Evolutionary conservation across 2,888 invertebrate genomes (phyloP).

Genomic region (Spodoptera picta): DNA sequence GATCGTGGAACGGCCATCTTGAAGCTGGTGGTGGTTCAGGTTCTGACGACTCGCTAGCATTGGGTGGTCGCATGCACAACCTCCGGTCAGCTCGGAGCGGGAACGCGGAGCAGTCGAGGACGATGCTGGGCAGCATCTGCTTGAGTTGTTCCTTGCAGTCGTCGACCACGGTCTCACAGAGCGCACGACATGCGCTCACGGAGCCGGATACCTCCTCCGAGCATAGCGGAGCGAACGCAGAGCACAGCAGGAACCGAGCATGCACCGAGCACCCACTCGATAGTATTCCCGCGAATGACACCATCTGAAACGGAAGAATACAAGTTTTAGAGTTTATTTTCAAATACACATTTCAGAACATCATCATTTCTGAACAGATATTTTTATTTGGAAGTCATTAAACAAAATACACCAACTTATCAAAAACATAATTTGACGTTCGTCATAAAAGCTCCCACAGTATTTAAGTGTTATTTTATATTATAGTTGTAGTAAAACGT

Average conservation of each 20-base stretch:
- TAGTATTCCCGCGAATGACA: conserved; percentile 91
- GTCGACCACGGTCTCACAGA: conserved; percentile 93
- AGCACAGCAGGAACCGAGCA: conserved; percentile 95
- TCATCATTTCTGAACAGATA: neutral
- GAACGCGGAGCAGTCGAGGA: conserved; percentile 93
- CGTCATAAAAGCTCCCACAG: conserved; percentile 20
- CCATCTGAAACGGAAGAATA: conserved; percentile 89
- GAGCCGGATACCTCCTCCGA: conserved; percentile 95
- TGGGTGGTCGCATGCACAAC: conserved; percentile 93
- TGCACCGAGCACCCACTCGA: conserved; percentile 94
- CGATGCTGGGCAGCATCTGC: conserved; percentile 92
- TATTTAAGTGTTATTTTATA: conserved; percentile 39
- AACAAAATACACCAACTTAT: neutral
- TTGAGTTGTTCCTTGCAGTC: conserved; percentile 92
- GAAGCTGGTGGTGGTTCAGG: conserved; percentile 80
- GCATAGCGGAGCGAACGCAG: conserved; percentile 97
- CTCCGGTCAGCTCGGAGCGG: conserved; percentile 92
- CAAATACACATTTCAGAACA: neutral
- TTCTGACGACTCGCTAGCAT: conserved; percentile 79
- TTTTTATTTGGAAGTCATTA: neutral
- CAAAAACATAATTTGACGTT: conserved; percentile 21
- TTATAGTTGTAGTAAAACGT: conserved; percentile 32
- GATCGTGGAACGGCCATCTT: conserved; percentile 81
- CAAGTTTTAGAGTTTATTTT: conserved; percentile 3
- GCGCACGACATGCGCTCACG: conserved; percentile 95